These are phyloP conservation scores for Hypsopygia costalis DNA, from an alignment of 2,888 invertebrate species.

Conservation along the genomic window DNA sequence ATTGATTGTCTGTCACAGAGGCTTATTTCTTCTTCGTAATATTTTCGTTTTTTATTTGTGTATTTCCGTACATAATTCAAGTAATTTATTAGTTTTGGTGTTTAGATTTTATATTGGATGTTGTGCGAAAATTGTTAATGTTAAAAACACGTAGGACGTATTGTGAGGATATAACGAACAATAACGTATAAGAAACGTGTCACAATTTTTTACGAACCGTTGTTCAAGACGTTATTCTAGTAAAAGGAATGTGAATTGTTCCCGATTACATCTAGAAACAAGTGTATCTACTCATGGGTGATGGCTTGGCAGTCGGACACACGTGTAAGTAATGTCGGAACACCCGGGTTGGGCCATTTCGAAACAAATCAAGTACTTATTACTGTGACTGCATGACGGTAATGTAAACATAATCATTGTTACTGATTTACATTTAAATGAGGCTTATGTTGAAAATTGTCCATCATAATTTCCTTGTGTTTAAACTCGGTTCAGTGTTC, in stretches of 20 bases:
- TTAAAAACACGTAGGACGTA: conserved; percentile 41
- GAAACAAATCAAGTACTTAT: conserved; percentile 2
- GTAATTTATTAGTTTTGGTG: conserved; percentile 54
- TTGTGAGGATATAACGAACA: conserved; percentile 44
- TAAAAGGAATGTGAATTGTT: conserved; percentile 68
- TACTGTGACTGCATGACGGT: background rate
- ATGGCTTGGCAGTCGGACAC: conserved; percentile 80
- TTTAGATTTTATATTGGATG: conserved; percentile 50
- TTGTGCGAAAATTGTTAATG: conserved; percentile 48
- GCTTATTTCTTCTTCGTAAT: conserved; percentile 54
- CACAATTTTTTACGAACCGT: conserved; percentile 62
- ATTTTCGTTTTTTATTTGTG: conserved; percentile 76
- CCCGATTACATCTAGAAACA: conserved; percentile 60
- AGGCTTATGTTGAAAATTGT: conserved; percentile 43
- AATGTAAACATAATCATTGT: conserved; percentile 58
- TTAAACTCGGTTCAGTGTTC: conserved; percentile 21
- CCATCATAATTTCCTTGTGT: conserved; percentile 33
- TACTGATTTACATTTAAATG: conserved; percentile 58
- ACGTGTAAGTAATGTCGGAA: conserved; percentile 58
- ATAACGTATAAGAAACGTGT: conserved; percentile 67
- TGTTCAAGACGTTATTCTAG: conserved; percentile 64
- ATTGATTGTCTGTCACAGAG: conserved; percentile 41
- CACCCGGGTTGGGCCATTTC: conserved; percentile 7
- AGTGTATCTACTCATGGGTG: conserved; percentile 76
- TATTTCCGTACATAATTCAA: conserved; percentile 54